Evolutionary conservation across 2,113 vertebrate species (phyloP).

Genomic region (Psammodynastes pulverulentus): DNA sequence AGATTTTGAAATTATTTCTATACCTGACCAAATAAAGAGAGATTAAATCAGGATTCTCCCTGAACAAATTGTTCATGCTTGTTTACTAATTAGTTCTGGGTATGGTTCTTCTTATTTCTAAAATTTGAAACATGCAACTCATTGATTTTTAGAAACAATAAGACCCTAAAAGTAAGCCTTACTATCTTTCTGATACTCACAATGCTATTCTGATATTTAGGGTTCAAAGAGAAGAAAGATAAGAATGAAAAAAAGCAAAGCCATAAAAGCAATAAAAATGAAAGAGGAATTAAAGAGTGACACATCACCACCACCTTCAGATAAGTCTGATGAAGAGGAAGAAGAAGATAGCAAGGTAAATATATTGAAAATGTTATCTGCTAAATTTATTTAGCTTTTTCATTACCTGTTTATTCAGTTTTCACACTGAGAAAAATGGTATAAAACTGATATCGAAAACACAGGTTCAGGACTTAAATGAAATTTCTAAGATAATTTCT

Average conservation of each 20-base stretch:
- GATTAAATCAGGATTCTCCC: neutral
- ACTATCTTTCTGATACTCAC: slow-evolving; percentile 9
- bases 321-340: slow-evolving; percentile 88
- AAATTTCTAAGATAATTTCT: neutral
- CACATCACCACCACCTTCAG: slow-evolving; percentile 84
- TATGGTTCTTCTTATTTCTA: neutral
- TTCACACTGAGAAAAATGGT: too few species aligned
- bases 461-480: neutral
- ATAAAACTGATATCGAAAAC: neutral
- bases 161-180: neutral
- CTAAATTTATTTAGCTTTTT: neutral
- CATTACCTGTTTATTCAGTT: neutral
- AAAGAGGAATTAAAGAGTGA: slow-evolving; percentile 89
- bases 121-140: neutral
- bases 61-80: neutral
- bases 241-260: slow-evolving; percentile 87
- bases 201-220: slow-evolving; percentile 61
- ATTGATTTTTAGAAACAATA: neutral
- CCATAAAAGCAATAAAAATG: slow-evolving; percentile 78
- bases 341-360: slow-evolving; percentile 76
- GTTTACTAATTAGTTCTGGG: neutral
- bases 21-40: neutral
- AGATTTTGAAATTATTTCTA: neutral
- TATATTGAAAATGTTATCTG: neutral
- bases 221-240: slow-evolving; percentile 88